phyloP scores from a whole-genome alignment of 2,888 invertebrate genomes.

The Cactoblastis cactorum region DNA sequence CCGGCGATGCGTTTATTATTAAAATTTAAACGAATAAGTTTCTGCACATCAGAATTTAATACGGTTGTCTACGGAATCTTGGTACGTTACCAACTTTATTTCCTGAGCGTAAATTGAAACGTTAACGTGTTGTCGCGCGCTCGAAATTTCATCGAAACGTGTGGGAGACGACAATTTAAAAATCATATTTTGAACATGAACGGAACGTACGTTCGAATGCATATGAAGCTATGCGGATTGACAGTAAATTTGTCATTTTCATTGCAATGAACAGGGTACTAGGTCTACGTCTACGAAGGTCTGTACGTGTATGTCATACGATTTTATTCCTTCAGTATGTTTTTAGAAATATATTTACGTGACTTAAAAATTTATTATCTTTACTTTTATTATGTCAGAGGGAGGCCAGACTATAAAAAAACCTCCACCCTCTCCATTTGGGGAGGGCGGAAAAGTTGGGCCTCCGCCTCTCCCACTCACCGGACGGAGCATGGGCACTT shows the following conservation, averaged over 20 bases:
- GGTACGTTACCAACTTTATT: slow-evolving; percentile 19
- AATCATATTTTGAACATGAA: slow-evolving; percentile 53
- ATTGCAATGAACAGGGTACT: too few relatives aligned
- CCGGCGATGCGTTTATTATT: slow-evolving; percentile 3
- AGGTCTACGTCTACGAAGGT: too few relatives aligned
- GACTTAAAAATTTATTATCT: not conserved
- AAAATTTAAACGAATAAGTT: not conserved
- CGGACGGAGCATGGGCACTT: too few relatives aligned
- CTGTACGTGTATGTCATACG: slow-evolving; percentile 35
- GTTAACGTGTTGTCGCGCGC: slow-evolving; percentile 39
- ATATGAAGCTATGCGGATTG: too few relatives aligned
- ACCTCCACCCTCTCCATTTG: too few relatives aligned
- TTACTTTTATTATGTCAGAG: too few relatives aligned
- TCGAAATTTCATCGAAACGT: slow-evolving; percentile 49
- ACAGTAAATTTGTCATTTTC: too few relatives aligned
- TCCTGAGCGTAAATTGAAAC: slow-evolving; percentile 47
- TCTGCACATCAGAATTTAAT: slow-evolving; percentile 5
- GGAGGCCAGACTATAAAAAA: too few relatives aligned
- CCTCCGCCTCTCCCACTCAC: too few relatives aligned
- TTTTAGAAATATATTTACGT: not conserved
- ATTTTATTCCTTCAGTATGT: slow-evolving; percentile 24
- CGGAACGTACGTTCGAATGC: slow-evolving; percentile 37
- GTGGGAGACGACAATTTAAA: slow-evolving; percentile 35
- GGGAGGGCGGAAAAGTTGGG: too few relatives aligned
- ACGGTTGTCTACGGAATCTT: slow-evolving; percentile 17